phyloP scores from a whole-genome alignment of 2,113 vertebrate species.

The Sinocyclocheilus rhinocerous region DNA sequence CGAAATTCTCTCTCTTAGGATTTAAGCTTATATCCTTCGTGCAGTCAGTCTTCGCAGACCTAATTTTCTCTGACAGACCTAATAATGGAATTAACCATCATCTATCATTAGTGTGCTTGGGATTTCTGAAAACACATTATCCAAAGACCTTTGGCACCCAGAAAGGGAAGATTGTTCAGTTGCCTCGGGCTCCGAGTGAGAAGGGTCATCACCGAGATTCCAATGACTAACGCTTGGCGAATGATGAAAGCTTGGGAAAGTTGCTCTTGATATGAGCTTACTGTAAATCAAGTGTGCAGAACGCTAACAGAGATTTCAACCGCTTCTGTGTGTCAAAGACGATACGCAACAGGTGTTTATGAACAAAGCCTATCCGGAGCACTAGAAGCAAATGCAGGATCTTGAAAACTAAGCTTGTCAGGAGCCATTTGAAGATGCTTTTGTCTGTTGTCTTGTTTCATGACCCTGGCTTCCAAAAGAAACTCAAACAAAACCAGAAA shows the following conservation, averaged over 20 bases:
- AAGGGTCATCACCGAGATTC: not conserved
- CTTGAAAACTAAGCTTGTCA: slow-evolving; percentile 31
- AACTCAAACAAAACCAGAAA: slow-evolving; percentile 13
- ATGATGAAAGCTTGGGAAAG: slow-evolving; percentile 17
- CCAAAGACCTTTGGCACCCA: slow-evolving; percentile 20
- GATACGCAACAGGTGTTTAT: not conserved
- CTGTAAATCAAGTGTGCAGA: slow-evolving; percentile 8
- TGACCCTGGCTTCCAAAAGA: slow-evolving; percentile 5
- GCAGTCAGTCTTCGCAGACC: slow-evolving; percentile 1
- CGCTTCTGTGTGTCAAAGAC: not conserved
- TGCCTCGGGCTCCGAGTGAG: not conserved
- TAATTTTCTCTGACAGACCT: slow-evolving; percentile 34
- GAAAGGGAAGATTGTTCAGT: not conserved
- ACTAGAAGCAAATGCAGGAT: not conserved
- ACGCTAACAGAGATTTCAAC: not conserved
- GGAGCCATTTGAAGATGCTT: slow-evolving; percentile 23
- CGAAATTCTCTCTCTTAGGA: slow-evolving; percentile 7
- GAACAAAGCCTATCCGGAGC: slow-evolving; percentile 2
- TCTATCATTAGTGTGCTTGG: not conserved
- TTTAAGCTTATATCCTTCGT: slow-evolving; percentile 26
- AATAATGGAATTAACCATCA: slow-evolving; percentile 41
- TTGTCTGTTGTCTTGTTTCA: slow-evolving; percentile 19
- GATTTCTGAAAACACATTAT: slow-evolving; percentile 28
- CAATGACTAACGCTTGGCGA: slow-evolving; percentile 1
- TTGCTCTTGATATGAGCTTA: not conserved